Evolutionary conservation across 1,140 invertebrate genomes (phyloP), one percentile per base, ranked within the genome.

Genomic region (Trichomalopsis sarcophagae): DNA sequence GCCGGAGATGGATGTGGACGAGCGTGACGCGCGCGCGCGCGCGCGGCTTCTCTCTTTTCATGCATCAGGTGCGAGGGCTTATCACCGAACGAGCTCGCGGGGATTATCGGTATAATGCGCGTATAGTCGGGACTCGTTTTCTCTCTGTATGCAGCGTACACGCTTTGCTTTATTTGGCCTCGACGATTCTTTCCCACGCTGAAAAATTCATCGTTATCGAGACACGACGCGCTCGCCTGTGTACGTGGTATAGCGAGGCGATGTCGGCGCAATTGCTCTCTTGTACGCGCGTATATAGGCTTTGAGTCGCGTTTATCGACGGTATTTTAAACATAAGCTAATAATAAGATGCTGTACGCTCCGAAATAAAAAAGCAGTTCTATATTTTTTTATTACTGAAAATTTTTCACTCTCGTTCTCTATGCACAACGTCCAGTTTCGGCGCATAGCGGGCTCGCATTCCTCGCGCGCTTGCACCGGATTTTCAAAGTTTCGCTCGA

Each of bases 401-500:
- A 44, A 75, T 5, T 75, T 44, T 36, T 75, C 73, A 75, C 73
- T 75, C n/a, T 90, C 89, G 91, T 91, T 89, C 89, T 88, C 36
- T 88, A 27, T 27, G 23, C 3, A 7, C 4, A n/a, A 27, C 68
- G 0, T 30, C 23, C 2, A 71, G 2, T 71, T n/a, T 71, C 27
- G 68, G 30, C 23, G 68, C 1, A 30, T 27, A 27, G 27, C 27
- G 27, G 27, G 27, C 27, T 69, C 88, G 88, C 89, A 92, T 92
- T 91, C 90, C 88, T 87, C 86, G 88, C 88, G 87, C 89, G 55
- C 21, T 17, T 87, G 88, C 88, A 86, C 69, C 80, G 87, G 89
- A 91, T 91, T 92, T 91, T 92, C 88, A 90, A 27, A 27, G 89
- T 92, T 90, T 91, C 88, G 90, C 11, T 30, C 71, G 27, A 73